Evolutionary conservation across 2,888 invertebrate genomes (phyloP), one percentile per base, ranked within the genome.

Genomic region (Augiades crinisus): DNA sequence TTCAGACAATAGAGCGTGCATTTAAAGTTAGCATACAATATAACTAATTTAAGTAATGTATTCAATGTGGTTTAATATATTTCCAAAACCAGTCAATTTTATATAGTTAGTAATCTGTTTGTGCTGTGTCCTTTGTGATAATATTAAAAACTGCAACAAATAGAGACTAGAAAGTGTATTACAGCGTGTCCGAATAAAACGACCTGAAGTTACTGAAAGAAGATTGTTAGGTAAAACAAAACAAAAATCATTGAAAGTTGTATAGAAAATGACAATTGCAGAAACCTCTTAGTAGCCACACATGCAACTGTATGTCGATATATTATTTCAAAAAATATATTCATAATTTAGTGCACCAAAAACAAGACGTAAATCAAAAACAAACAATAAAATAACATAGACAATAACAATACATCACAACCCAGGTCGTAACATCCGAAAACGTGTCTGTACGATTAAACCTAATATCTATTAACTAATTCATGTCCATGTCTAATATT

Each of bases 81-180:
- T 10, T 10, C 10, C 2, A 27, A 27, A n/a, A 27, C 4, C 10
- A 27, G 10, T 27, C 27, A 27, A 10, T 27, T 27, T 27, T 3
- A 27, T 19, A n/a, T n/a, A n/a, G n/a, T n/a, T n/a, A 38, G 12
- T 19, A 51, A 44, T 44, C 33, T 38, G 45, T 40, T 54, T 45
- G 44, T 22, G 36, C 24, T 31, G 31, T 44, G 31, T 40, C 34
- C 24, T 22, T 19, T 8, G 34, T 53, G 43, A 59, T 53, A 60
- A 60, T 64, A 67, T 68, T 62, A 67, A 68, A 72, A 75, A 70
- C 72, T 76, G 76, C 69, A 75, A 70, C 74, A 76, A 75, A 80
- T 80, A 70, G 81, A 86, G 87, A 88, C 87, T 88, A 88, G 87
- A 88, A 82, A 84, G 80, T 84, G 81, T 82, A 75, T 74, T 73